phyloP scores from a whole-genome alignment of 2,113 vertebrate species.

The Thalassoma bifasciatum region DNA sequence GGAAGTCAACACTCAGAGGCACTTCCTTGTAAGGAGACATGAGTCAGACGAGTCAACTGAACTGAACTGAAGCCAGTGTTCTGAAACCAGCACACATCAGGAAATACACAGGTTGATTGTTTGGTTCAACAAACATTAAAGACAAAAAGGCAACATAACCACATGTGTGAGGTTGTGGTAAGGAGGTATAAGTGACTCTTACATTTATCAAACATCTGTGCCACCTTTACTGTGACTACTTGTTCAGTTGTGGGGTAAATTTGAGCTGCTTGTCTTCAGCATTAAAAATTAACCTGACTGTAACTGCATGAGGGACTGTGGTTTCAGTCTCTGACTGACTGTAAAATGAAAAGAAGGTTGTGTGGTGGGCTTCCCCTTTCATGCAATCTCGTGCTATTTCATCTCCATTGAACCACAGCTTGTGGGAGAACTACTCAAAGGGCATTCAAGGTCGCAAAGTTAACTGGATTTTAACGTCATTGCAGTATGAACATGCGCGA shows the following conservation, averaged over 20 bases:
- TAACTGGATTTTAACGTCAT: background rate
- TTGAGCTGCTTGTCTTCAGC: background rate
- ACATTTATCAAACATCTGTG: too few species aligned
- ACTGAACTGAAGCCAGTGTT: constrained; percentile 9
- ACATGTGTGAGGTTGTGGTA: too few species aligned
- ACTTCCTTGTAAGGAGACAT: constrained; percentile 79
- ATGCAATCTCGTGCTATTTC: background rate
- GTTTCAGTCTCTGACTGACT: background rate
- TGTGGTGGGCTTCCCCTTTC: constrained; percentile 41
- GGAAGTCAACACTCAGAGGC: constrained; percentile 62
- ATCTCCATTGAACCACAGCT: background rate
- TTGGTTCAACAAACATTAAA: constrained; percentile 12
- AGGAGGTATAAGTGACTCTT: too few species aligned
- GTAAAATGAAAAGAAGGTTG: constrained; percentile 17
- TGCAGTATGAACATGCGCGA: background rate
- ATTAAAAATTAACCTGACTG: constrained; percentile 35
- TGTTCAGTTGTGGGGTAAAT: constrained; percentile 8
- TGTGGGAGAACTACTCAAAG: background rate
- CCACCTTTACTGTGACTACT: background rate
- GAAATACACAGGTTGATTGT: constrained; percentile 48
- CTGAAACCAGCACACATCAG: constrained; percentile 28
- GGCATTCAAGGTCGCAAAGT: background rate
- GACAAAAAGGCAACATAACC: too few species aligned
- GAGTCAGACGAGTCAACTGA: constrained; percentile 33
- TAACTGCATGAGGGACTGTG: background rate